These are phyloP conservation scores for Pterois miles DNA, from an alignment of 2,797 vertebrate genomes.

Conservation along the genomic window DNA sequence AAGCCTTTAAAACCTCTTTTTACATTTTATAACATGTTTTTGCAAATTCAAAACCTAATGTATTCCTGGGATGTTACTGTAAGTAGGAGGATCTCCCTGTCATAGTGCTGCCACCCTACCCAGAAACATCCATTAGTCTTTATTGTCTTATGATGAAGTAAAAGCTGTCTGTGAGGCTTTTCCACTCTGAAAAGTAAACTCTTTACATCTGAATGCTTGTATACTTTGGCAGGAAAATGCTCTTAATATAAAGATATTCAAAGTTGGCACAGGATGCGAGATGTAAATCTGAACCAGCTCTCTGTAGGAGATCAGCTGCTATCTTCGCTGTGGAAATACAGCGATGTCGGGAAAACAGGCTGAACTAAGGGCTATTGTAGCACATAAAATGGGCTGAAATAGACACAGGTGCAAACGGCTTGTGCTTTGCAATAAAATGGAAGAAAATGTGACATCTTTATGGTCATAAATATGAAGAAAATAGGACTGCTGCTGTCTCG, in stretches of 20 bases:
- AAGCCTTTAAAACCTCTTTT: background rate
- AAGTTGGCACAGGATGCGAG: background rate
- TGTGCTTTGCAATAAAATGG: background rate
- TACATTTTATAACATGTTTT: background rate
- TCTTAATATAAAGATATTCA: background rate
- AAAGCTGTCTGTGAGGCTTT: background rate
- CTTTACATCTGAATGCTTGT: background rate
- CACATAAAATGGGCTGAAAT: background rate
- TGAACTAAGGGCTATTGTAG: background rate
- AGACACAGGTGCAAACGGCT: background rate
- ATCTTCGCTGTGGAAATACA: background rate
- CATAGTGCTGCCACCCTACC: background rate
- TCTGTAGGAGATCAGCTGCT: background rate
- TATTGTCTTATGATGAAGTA: background rate
- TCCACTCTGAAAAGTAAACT: background rate
- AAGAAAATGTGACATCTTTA: background rate
- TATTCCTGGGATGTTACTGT: background rate
- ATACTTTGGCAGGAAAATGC: background rate
- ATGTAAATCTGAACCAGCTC: slow-evolving; percentile 7
- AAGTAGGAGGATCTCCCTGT: background rate
- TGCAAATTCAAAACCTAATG: slow-evolving; percentile 3
- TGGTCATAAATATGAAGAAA: no score
- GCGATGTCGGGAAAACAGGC: background rate
- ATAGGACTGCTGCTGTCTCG: no score
- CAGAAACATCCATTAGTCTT: slow-evolving; percentile 23